Conservation (phyloP, 2,888 invertebrate species). For the Acholoe squamosa region DNA sequence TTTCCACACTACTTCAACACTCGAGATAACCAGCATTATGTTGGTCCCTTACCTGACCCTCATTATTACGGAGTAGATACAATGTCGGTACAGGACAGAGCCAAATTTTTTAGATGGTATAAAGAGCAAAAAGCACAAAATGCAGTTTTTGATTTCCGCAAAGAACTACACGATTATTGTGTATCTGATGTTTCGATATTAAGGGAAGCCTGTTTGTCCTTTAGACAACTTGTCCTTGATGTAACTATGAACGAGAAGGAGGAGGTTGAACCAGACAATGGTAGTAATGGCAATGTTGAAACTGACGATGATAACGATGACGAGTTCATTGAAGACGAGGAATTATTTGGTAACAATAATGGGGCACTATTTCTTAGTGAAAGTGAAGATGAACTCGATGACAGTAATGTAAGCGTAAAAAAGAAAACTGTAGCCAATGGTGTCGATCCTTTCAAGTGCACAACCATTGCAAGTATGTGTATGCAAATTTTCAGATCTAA, state of each 20-base stretch:
- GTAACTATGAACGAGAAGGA: neutral
- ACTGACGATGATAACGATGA: too few relatives aligned
- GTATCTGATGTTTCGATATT: conserved; percentile 9
- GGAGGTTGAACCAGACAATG: neutral
- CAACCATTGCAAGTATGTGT: conserved; percentile 39
- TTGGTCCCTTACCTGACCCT: neutral
- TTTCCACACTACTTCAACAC: conserved; percentile 44
- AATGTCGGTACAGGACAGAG: neutral
- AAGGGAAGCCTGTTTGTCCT: conserved; percentile 3
- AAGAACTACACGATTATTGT: conserved; percentile 29
- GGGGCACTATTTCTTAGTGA: neutral
- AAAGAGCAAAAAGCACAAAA: neutral
- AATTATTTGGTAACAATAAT: neutral
- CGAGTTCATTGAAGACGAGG: neutral
- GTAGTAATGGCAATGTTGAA: too few relatives aligned
- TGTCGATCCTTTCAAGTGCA: too few relatives aligned
- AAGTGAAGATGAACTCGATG: neutral
- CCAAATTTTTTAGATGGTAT: conserved; percentile 4
- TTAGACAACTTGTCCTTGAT: neutral
- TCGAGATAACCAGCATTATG: too few relatives aligned
- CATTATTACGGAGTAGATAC: neutral
- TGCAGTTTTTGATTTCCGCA: neutral
- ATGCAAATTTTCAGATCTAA: conserved; percentile 8
- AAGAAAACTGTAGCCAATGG: neutral
- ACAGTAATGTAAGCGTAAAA: neutral